Base-by-base conservation (phyloP, 2,797 vertebrate genomes). In the Channa striata region DNA sequence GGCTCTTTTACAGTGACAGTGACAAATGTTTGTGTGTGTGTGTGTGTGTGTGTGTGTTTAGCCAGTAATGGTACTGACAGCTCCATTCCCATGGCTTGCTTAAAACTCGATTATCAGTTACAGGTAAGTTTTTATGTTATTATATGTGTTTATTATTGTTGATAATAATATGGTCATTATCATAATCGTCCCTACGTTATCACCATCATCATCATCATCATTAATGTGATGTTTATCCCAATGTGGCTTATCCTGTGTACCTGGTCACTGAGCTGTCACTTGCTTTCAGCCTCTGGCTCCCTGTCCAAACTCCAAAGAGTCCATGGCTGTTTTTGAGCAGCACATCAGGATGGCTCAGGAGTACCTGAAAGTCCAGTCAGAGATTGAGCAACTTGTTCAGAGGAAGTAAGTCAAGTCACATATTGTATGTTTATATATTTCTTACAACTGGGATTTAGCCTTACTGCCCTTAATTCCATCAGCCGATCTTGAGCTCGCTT, bases 301-400 rank as follows among this genome's bases (percentile, higher is more conserved):
- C 0, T 99, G 97, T 88, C 97, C 97, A 68, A 98, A 99, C 95
- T 98, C 97, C 91, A 97, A 96, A 91, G 97, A 99, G 93, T 99
- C 97, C 74, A 99, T 99, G 96, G 96, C 96, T 59, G 96, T 99
- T 73, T 99, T 97, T 89, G 96, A 99, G 85, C 96, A 99, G 89
- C 97, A 99, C 89, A 97, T 97, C 91, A 95, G 96, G 90, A 98
- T 99, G 97, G 97, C 96, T 71, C 96, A 99, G 93, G 97, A 99
- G 72, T 99, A 97, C 83, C 95, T 98, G 85, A 97, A 96, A 92
- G 96, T 99, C 83, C 97, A 99, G 89, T 96, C 96, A 9, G 97
- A 99, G 93, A 97, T 99, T 17, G 94, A 96, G 19, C 92, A 97
- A 66, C 92, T 98, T 53, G 89, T 96, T 65, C 95, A 94, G 72